Evolutionary conservation across 2,888 invertebrate species (phyloP).

Genomic region (Drosophila pseudotakahashii): DNA sequence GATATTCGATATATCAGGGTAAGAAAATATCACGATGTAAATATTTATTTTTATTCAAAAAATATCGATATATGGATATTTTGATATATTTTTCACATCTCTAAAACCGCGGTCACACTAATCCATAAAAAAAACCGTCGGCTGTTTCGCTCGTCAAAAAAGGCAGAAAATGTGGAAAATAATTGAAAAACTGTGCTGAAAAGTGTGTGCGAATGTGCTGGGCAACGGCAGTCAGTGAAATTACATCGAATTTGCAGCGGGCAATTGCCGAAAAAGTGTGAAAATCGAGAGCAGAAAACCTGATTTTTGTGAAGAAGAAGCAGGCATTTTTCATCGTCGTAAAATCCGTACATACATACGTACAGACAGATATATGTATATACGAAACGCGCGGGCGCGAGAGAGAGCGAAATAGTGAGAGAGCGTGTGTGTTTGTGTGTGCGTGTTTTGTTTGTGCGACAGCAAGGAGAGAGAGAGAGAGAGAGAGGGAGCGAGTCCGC

Average conservation of each 20-base stretch:
- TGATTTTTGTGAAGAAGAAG: slow-evolving; percentile 70
- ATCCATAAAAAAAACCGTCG: no score
- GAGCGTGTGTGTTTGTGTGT: slow-evolving; percentile 25
- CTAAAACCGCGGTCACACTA: no score
- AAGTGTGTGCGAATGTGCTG: slow-evolving; percentile 46
- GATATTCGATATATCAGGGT: no score
- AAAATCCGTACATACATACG: slow-evolving; percentile 65
- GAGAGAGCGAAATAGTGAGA: slow-evolving; percentile 48
- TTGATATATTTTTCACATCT: no score
- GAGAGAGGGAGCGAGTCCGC: not conserved
- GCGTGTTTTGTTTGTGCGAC: slow-evolving; percentile 41
- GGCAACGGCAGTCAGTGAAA: slow-evolving; percentile 25
- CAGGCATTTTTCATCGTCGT: slow-evolving; percentile 74
- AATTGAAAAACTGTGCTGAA: slow-evolving; percentile 62
- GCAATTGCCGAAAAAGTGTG: slow-evolving; percentile 48
- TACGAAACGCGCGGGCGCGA: slow-evolving; percentile 72
- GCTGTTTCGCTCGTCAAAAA: slow-evolving; percentile 56
- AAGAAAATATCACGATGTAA: no score
- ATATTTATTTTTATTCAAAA: no score
- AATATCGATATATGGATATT: no score
- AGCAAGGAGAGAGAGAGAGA: not conserved
- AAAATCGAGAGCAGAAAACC: slow-evolving; percentile 71
- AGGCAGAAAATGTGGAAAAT: slow-evolving; percentile 60
- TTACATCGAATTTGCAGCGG: slow-evolving; percentile 21
- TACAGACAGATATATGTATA: slow-evolving; percentile 45